A percentile compares a stretch with the other conserved stretches of the same genome.
These are phyloP conservation scores for Phocides pigmalion DNA, from an alignment of 1,140 invertebrate species.

Conservation along the genomic window DNA sequence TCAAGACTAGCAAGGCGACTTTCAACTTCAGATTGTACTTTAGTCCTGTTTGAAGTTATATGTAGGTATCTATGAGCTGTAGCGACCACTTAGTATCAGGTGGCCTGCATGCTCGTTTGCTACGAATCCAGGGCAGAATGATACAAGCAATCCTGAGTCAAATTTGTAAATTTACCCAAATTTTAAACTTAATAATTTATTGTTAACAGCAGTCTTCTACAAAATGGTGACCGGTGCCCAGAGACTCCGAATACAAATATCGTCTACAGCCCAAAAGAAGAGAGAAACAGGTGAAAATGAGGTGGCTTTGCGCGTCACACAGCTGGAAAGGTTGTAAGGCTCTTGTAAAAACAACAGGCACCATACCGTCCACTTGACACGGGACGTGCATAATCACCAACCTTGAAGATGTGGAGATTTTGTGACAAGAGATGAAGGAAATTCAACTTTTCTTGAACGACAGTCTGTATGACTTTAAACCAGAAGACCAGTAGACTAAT, in stretches of 20 bases:
- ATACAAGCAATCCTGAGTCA: too few relatives aligned
- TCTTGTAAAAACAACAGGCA: slow-evolving; percentile 18
- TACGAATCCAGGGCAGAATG: too few relatives aligned
- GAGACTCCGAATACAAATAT: slow-evolving; percentile 28
- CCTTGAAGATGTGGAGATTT: background rate
- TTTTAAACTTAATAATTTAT: background rate
- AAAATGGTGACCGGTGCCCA: slow-evolving; percentile 13
- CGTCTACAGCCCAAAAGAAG: slow-evolving; percentile 33
- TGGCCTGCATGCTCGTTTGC: too few relatives aligned
- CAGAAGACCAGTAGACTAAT: too few relatives aligned
- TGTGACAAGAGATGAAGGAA: background rate
- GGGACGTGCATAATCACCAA: slow-evolving; percentile 37
- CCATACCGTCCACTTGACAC: background rate
- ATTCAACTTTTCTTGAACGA: background rate
- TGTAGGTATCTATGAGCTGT: too few relatives aligned
- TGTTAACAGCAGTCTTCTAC: slow-evolving; percentile 29
- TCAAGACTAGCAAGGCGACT: too few relatives aligned
- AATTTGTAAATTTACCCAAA: too few relatives aligned
- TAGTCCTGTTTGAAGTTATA: too few relatives aligned
- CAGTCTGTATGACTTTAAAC: too few relatives aligned
- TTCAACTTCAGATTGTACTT: too few relatives aligned
- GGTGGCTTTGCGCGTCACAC: slow-evolving; percentile 38
- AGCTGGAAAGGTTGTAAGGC: slow-evolving; percentile 39
- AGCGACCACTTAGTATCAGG: too few relatives aligned
- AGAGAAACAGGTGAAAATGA: slow-evolving; percentile 4